phyloP scores from a whole-genome alignment of 2,888 invertebrate genomes.

The Synanthedon formicaeformis region DNA sequence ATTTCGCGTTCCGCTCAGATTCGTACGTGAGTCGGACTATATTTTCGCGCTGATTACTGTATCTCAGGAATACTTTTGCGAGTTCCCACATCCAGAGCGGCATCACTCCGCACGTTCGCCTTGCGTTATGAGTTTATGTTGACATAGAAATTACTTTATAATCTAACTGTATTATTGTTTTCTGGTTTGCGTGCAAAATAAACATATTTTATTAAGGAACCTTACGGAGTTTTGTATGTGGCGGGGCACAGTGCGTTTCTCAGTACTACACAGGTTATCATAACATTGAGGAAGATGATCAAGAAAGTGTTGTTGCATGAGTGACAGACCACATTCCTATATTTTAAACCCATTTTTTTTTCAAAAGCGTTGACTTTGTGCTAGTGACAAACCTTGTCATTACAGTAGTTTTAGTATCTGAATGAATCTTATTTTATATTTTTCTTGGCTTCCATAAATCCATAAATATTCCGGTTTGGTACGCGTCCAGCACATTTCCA shows the following conservation, averaged over 20 bases:
- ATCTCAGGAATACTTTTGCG: slow-evolving; percentile 20
- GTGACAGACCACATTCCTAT: no score
- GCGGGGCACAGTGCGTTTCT: no score
- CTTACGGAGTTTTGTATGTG: no score
- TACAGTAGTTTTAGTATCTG: no score
- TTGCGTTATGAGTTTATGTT: not conserved
- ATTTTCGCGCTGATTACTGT: slow-evolving; percentile 55
- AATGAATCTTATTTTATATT: no score
- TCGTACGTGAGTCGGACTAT: slow-evolving; percentile 60
- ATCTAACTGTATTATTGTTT: not conserved
- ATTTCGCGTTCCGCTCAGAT: slow-evolving; percentile 46
- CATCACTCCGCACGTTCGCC: not conserved
- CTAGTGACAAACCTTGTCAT: no score
- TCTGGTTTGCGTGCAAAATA: not conserved
- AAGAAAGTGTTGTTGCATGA: no score
- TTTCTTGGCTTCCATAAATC: not conserved
- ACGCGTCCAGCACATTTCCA: not conserved
- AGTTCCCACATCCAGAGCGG: slow-evolving; percentile 1
- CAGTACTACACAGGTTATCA: no score
- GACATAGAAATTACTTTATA: not conserved
- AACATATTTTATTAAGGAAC: no score
- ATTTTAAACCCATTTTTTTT: no score
- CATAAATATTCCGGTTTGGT: not conserved
- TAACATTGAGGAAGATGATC: no score
- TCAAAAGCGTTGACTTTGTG: no score